A percentile compares a stretch with the other conserved stretches of the same genome.
Evolutionary conservation across 2,113 vertebrate species (phyloP).

Genomic region (Cyprinodon brontotheroides): DNA sequence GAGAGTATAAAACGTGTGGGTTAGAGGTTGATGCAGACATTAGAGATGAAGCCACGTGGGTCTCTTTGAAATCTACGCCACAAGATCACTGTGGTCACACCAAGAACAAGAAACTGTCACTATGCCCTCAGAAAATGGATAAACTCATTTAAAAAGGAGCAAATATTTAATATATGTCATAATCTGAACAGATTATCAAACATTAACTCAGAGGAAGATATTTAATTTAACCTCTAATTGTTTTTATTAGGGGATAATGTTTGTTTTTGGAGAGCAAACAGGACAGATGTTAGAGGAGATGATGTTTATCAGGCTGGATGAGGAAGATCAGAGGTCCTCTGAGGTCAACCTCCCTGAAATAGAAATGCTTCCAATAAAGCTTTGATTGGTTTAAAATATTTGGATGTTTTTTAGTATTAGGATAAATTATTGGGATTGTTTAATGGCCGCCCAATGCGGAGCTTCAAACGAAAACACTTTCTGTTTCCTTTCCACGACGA

Average conservation of each 20-base stretch:
- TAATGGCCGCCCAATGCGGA: not conserved
- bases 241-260: not conserved
- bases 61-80: not conserved
- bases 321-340: not conserved
- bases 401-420: not conserved
- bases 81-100: not conserved
- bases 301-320: not conserved
- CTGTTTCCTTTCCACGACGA: not conserved
- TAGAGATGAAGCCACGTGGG: not conserved
- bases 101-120: too few relatives aligned
- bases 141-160: too few relatives aligned
- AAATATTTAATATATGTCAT: not conserved
- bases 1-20: too few relatives aligned
- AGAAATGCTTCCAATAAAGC: too few relatives aligned
- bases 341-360: too few relatives aligned
- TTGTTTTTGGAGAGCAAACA: not conserved
- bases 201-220: not conserved
- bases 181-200: not conserved
- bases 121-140: too few relatives aligned
- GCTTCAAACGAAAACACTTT: not conserved
- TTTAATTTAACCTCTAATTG: not conserved
- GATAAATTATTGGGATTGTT: not conserved
- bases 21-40: not conserved
- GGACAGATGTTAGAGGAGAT: not conserved
- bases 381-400: not conserved